Conservation (phyloP, 2,113 vertebrate genomes). For the Antennarius striatus region DNA sequence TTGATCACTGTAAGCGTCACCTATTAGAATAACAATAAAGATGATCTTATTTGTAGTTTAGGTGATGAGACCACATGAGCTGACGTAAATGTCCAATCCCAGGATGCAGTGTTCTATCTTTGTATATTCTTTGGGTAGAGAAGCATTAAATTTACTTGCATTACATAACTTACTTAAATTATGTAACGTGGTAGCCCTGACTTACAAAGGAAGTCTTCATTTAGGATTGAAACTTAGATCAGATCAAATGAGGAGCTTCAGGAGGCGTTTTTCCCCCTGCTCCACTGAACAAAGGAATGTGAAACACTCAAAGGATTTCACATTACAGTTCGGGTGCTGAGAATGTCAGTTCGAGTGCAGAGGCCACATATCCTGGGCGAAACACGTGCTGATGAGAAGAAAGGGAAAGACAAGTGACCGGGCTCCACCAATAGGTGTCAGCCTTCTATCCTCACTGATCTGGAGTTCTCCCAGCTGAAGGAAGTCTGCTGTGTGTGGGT, state of each 20-base stretch:
- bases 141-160: constrained; percentile 9
- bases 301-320: constrained; percentile 50
- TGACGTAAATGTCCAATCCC: not conserved
- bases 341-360: constrained; percentile 38
- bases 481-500: constrained; percentile 28
- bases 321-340: constrained; percentile 53
- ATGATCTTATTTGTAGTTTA: too few relatives aligned
- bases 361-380: constrained; percentile 42
- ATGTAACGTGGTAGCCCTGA: constrained; percentile 36
- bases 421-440: constrained; percentile 76
- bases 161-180: constrained; percentile 40
- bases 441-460: constrained; percentile 59
- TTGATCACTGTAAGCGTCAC: too few relatives aligned
- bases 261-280: constrained; percentile 21
- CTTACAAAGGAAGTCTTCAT: constrained; percentile 45
- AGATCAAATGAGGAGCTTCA: constrained; percentile 32
- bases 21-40: too few relatives aligned
- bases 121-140: constrained; percentile 23
- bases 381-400: constrained; percentile 53
- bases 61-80: not conserved
- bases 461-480: not conserved
- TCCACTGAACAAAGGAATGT: constrained; percentile 54
- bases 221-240: constrained; percentile 23
- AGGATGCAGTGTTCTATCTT: not conserved
- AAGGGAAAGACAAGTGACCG: constrained; percentile 43